These are phyloP conservation scores for Mantis religiosa DNA, from an alignment of 2,888 invertebrate species.

Conservation along the genomic window DNA sequence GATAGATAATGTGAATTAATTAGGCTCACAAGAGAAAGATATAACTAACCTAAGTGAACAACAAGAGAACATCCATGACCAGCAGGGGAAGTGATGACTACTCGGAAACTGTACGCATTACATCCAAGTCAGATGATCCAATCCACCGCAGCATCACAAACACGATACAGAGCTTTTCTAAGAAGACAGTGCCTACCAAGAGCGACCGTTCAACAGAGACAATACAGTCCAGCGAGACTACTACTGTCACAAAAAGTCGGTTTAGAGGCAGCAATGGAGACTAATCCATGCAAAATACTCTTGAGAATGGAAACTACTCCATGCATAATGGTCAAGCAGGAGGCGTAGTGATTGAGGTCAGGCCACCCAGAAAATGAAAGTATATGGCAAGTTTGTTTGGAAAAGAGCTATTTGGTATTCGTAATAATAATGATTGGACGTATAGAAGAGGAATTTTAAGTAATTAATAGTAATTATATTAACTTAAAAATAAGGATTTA, in stretches of 20 bases:
- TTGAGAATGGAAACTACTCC: constrained; percentile 46
- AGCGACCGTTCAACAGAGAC: constrained; percentile 60
- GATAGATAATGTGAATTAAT: too few species aligned
- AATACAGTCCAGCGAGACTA: constrained; percentile 66
- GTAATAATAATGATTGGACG: too few species aligned
- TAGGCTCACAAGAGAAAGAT: too few species aligned
- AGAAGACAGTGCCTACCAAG: constrained; percentile 62
- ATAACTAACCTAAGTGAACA: too few species aligned
- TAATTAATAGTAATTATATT: too few species aligned
- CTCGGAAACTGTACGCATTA: constrained; percentile 63
- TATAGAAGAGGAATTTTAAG: too few species aligned
- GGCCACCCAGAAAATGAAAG: constrained; percentile 35
- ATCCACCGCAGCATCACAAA: constrained; percentile 65
- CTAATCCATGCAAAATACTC: too few species aligned
- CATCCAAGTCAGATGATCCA: constrained; percentile 63
- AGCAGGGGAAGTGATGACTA: constrained; percentile 55
- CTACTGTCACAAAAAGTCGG: constrained; percentile 64
- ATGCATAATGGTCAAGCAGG: constrained; percentile 44
- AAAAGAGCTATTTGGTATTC: too few species aligned
- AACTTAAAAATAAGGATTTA: too few species aligned
- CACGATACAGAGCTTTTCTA: constrained; percentile 64
- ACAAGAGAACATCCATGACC: constrained; percentile 17
- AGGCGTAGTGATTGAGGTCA: constrained; percentile 59
- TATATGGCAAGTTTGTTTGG: too few species aligned
- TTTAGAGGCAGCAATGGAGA: constrained; percentile 44